Evolutionary conservation across 2,113 vertebrate genomes (phyloP).

Genomic region (Gobiocypris rarus): DNA sequence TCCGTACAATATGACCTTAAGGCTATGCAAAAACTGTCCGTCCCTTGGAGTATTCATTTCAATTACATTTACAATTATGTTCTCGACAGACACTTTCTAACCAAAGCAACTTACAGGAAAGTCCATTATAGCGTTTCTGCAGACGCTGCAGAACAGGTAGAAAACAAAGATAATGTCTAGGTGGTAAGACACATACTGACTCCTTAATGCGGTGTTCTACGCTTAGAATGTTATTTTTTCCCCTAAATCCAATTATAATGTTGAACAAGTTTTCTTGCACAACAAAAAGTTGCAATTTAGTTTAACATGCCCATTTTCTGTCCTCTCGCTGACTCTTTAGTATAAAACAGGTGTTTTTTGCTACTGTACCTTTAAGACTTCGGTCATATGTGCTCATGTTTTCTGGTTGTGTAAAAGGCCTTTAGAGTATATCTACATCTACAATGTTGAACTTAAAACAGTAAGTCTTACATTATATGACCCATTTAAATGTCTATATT

Average conservation of each 20-base stretch:
- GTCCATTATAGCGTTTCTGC: conserved; percentile 16
- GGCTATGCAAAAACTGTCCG: conserved; percentile 11
- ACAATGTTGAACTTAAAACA: neutral
- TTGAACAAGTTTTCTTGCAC: neutral
- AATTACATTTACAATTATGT: conserved; percentile 33
- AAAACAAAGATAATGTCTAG: conserved; percentile 27
- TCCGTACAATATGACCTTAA: conserved; percentile 19
- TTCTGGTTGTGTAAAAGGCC: neutral
- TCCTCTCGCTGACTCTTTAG: neutral
- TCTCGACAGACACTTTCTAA: conserved; percentile 24
- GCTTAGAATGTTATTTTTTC: neutral
- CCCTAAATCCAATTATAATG: conserved; percentile 21
- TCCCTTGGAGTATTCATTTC: conserved; percentile 35
- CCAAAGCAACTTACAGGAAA: conserved; percentile 36
- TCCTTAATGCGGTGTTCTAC: neutral
- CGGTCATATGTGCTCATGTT: neutral
- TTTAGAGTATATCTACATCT: no score
- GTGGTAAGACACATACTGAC: conserved; percentile 7
- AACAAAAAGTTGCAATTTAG: neutral
- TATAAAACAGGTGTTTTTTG: neutral
- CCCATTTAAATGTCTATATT: neutral
- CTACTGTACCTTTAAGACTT: neutral
- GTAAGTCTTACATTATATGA: neutral
- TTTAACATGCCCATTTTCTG: neutral
- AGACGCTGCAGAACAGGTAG: conserved; percentile 22